These are phyloP conservation scores for Aramus guarauna DNA, from an alignment of 2,113 vertebrate species.

Conservation along the genomic window DNA sequence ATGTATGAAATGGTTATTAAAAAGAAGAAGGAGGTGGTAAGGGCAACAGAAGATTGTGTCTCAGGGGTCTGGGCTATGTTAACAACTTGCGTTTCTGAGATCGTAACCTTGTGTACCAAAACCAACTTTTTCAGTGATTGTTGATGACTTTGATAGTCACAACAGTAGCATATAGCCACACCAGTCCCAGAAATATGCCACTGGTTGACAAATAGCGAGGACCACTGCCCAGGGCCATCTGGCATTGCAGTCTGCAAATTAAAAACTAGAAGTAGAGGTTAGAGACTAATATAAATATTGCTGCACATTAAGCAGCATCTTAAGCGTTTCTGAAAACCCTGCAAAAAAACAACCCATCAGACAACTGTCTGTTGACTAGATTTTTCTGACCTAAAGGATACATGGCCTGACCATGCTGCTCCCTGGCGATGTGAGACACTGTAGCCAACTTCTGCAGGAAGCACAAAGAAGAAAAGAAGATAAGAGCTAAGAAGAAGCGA, in stretches of 20 bases:
- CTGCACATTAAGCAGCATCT: background rate
- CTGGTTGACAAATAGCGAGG: background rate
- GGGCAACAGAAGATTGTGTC: background rate
- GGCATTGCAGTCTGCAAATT: background rate
- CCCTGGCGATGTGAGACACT: background rate
- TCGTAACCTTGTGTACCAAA: background rate
- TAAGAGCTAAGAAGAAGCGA: background rate
- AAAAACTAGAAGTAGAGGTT: background rate
- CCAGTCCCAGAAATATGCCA: background rate
- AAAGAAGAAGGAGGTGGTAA: background rate
- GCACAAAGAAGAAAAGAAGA: background rate
- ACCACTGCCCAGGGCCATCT: background rate
- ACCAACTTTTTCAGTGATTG: background rate
- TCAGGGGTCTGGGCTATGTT: background rate
- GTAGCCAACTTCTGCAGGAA: background rate
- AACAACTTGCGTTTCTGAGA: background rate
- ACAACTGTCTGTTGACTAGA: background rate
- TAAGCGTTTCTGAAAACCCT: background rate
- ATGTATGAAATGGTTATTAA: background rate
- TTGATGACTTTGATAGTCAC: background rate
- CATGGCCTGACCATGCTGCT: background rate
- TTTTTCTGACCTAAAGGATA: background rate
- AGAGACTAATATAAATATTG: background rate
- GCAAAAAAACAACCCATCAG: background rate
- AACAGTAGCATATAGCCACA: rapidly evolving